Evolutionary conservation across 2,113 vertebrate species (phyloP), one percentile per base, ranked within the genome.

Genomic region (Pipra filicauda): DNA sequence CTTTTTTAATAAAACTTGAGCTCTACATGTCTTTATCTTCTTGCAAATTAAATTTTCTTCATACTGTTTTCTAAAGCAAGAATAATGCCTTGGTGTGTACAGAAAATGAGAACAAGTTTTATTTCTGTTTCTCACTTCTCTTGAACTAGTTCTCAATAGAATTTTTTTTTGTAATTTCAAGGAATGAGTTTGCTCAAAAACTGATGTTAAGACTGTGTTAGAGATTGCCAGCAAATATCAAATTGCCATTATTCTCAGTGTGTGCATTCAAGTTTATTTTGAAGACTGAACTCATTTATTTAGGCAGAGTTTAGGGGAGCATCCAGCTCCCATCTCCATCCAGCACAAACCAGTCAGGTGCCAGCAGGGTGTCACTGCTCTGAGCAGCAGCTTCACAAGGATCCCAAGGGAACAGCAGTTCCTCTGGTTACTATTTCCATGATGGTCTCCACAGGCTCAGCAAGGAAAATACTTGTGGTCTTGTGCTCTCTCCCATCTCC

Each of bases 401-500:
- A 58, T 49, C 54, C 62, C 41, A 67, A 41, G 26, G 71, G 59
- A 58, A 9, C 66, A 54, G 21, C 17, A 33, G 11, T 46, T 77
- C 24, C 31, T 79, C 16, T 69, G 3, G 12, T 52, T 71, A 46
- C 37, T 51, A 27, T 24, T 89, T 28, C 54, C 77, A 64, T 17
- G 18, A 15, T 51, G 43, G 10, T 37, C 39, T 64, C 31, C 12
- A 28, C 12, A 30, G 72, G 5, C 15, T 80, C 30, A 28, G 30
- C 12, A 31, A 27, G 27, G 8, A 48, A 65, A 39, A 35, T 21
- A 5, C 27, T 51, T 0, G 0, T 48, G 24, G 55, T 39, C 28
- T 14, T 44, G 35, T 44, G 33, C 35, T 71, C 3, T 73, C 15
- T 58, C 17, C 30, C 15, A 19, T 67, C 41, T 35, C 37, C 35